phyloP scores from a whole-genome alignment of 2,797 vertebrate genomes.

The Sebastes taczanowskii region DNA sequence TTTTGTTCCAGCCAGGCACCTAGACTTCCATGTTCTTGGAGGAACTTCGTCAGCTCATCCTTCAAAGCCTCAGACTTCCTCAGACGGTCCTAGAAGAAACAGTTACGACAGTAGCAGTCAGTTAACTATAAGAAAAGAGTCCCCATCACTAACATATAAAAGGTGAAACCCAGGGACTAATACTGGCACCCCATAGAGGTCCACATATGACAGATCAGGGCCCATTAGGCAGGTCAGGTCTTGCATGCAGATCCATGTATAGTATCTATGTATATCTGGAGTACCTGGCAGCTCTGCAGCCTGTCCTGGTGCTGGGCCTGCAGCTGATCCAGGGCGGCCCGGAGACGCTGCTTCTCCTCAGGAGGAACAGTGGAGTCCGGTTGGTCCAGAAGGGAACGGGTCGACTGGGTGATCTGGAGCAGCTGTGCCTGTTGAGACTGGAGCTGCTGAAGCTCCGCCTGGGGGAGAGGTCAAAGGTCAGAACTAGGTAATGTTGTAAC shows the following conservation, averaged over 20 bases:
- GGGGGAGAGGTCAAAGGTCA: constrained; percentile 4
- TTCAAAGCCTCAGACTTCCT: constrained; percentile 86
- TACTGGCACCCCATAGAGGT: not conserved
- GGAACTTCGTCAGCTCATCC: constrained; percentile 93
- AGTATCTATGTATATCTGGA: not conserved
- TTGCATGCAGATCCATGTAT: not conserved
- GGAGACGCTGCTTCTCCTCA: constrained; percentile 84
- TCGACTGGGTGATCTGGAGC: constrained; percentile 88
- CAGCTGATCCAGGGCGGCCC: constrained; percentile 83
- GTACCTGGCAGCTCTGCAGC: constrained; percentile 86
- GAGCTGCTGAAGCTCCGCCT: constrained; percentile 91
- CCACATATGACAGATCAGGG: not conserved
- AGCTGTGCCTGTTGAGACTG: constrained; percentile 92
- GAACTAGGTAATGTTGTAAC: not conserved
- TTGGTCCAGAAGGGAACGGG: constrained; percentile 89
- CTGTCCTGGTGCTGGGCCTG: constrained; percentile 84
- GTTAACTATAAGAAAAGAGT: not conserved
- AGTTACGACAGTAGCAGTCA: not conserved
- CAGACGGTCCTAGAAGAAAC: constrained; percentile 69
- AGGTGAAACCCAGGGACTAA: not conserved
- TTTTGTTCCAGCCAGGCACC: constrained; percentile 89
- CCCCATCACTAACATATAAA: not conserved
- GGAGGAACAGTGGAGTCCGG: constrained; percentile 85
- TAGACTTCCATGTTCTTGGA: constrained; percentile 88
- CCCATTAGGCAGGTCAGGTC: not conserved